These are phyloP conservation scores for Cinara cedri DNA, from an alignment of 2,888 invertebrate genomes.

Conservation along the genomic window DNA sequence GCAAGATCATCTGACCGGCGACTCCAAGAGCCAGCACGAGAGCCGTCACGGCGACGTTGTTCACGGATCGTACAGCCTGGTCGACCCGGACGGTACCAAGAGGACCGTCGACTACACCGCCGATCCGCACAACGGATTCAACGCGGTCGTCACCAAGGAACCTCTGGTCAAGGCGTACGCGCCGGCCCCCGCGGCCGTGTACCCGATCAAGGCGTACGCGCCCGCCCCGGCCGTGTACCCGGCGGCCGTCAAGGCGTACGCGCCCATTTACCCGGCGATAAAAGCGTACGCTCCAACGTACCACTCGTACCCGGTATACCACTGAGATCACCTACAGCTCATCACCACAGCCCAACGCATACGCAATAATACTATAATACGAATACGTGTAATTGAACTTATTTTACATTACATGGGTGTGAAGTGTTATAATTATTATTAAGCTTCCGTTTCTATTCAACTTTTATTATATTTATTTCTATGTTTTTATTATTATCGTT, in stretches of 20 bases:
- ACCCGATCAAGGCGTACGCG: conserved; percentile 47
- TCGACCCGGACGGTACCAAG: conserved; percentile 60
- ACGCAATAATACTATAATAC: background rate
- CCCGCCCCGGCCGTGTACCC: conserved; percentile 27
- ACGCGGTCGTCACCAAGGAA: conserved; percentile 61
- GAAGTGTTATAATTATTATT: no score
- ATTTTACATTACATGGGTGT: no score
- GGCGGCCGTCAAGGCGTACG: conserved; percentile 14
- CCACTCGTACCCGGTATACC: conserved; percentile 35
- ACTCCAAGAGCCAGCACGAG: conserved; percentile 61
- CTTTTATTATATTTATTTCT: no score
- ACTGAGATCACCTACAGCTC: background rate
- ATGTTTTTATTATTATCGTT: no score
- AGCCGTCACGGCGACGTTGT: conserved; percentile 60
- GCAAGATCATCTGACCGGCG: conserved; percentile 60
- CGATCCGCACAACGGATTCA: conserved; percentile 61
- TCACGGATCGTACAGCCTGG: conserved; percentile 60
- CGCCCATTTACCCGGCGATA: conserved; percentile 15
- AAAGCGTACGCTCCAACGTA: conserved; percentile 28
- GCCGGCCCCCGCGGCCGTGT: conserved; percentile 38
- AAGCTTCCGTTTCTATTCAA: no score
- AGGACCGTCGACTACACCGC: conserved; percentile 61
- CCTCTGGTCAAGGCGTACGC: conserved; percentile 59
- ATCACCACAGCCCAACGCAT: background rate
- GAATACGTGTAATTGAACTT: no score